Base-by-base conservation (phyloP, 2,113 vertebrate genomes). In the Gnathonemus longibarbis region DNA sequence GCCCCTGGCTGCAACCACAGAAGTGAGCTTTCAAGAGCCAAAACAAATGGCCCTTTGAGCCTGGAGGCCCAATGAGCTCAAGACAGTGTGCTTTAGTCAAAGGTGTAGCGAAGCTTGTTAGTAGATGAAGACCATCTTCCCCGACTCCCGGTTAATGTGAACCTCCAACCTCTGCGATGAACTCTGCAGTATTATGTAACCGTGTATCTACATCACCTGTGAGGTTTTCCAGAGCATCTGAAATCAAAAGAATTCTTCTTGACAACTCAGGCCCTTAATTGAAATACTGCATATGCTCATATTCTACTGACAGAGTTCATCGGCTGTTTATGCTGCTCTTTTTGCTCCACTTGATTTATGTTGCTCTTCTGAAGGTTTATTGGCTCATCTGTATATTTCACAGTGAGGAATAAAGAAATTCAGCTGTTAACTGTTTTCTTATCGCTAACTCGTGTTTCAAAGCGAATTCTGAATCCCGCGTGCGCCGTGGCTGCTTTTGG, bases 21-120 rank as follows among this genome's bases (percentile, higher is more conserved):
- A 88, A 39, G 48, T 39, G 24, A 83, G 52, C n/a, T 27, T 49
- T 84, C 17, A 21, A 9, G 74, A 90, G 70, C 70, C 74, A 83
- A 90, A 77, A 89, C 88, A 90, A 89, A 88, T 86, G 89, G 45
- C 91, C 84, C 62, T 88, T 93, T 92, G 52, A 89, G 66, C 88
- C 53, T 11, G 50, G 49, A 90, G 56, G n/a, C 50, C 88, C 49
- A 27, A 45, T 48, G 84, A 84, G 80, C 70, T 91, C 17, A 89
- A 74, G 19, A 84, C 83, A 9, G 27, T 48, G 42, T 89, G n/a
- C 80, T 89, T 89, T 62, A 89, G 87, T 91, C 90, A 91, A 91
- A 91, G 89, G 88, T 88, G 87, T 45, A 27, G 48, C 53, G 48
- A 45, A 15, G 53, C 49, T 62, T 74, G 3, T 88, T 58, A 74